Base-by-base conservation (phyloP, 2,113 vertebrate genomes). In the Lates calcarifer region DNA sequence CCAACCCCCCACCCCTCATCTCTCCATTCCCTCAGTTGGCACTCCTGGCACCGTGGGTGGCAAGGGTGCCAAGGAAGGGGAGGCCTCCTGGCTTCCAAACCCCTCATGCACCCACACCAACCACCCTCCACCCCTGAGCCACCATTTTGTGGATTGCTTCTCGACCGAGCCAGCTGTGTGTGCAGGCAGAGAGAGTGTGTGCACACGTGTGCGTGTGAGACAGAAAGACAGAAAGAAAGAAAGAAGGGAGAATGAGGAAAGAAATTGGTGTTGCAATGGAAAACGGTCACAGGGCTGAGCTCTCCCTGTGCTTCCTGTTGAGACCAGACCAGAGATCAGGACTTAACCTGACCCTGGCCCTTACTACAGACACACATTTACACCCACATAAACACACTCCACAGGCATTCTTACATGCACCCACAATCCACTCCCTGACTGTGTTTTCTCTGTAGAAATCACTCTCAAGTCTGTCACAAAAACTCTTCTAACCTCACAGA, bases 41-140 rank as follows among this genome's bases (percentile, higher is more conserved):
- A 87, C 87, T 89, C 83, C 73, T 83, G 89, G 86, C 86, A 83
- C 88, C 26, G 65, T 76, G 77, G 82, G 73, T 88, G 90, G 89
- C 73, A n/a, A n/a, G 63, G 69, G 66, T 90, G 88, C 87, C 89
- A 86, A 75, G 74, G 56, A 66, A 43, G 45, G 64, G 66, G 76
- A 84, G 86, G 87, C 81, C 86, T 85, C 77, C 85, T 77, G 81
- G 71, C 79, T 83, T 74, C 55, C n/a, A n/a, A n/a, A n/a, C n/a
- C n/a, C n/a, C n/a, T n/a, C n/a, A n/a, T n/a, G n/a, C n/a, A n/a
- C n/a, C n/a, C n/a, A n/a, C n/a, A n/a, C n/a, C n/a, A n/a, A n/a
- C n/a, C n/a, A n/a, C n/a, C n/a, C n/a, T n/a, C n/a, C n/a, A n/a
- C 53, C 64, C 70, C 33, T 56, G 65, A 87, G 80, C 69, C 73